phyloP scores from a whole-genome alignment of 2,113 vertebrate genomes.

The Trogon surrucura region DNA sequence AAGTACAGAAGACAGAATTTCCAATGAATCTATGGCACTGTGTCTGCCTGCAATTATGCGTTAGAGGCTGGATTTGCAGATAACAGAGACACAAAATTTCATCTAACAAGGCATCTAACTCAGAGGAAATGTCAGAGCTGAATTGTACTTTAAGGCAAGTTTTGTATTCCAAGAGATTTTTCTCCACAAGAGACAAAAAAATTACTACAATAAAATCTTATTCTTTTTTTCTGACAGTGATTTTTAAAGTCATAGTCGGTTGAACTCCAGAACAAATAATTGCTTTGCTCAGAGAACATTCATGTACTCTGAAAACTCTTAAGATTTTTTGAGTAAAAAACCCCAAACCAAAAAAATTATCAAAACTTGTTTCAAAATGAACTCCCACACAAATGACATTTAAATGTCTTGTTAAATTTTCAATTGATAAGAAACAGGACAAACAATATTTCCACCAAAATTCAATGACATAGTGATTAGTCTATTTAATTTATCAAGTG shows the following conservation, averaged over 20 bases:
- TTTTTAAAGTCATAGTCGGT: background rate
- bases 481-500: background rate
- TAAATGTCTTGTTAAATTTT: background rate
- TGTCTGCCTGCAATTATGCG: background rate
- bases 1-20: background rate
- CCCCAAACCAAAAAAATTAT: too few relatives aligned
- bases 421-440: background rate
- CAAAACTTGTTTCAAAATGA: background rate
- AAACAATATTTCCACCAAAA: background rate
- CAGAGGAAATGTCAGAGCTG: background rate
- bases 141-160: background rate
- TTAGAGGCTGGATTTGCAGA: background rate
- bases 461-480: background rate
- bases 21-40: fast-evolving
- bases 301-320: background rate
- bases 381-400: background rate
- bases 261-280: background rate
- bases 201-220: background rate
- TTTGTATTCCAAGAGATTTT: background rate
- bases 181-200: background rate
- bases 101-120: background rate
- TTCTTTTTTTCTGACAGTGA: background rate
- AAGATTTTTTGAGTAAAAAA: background rate
- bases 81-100: background rate
- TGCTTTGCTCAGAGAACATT: background rate